These are phyloP conservation scores for Stegophylla sp. DNA, from an alignment of 2,888 invertebrate species.

Conservation along the genomic window DNA sequence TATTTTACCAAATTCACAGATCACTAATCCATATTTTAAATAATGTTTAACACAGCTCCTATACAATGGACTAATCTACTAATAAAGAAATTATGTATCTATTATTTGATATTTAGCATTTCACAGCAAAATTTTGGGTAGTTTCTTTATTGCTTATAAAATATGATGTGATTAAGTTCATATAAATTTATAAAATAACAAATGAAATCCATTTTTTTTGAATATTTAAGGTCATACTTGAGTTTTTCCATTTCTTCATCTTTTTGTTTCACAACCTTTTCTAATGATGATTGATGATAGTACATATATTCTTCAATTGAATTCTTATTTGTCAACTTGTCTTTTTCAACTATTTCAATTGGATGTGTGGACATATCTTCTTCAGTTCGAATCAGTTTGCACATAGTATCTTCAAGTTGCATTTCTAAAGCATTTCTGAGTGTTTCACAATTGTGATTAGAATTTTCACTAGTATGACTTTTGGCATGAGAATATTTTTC, in stretches of 20 bases:
- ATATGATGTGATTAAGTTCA: too few relatives aligned
- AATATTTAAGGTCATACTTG: too few relatives aligned
- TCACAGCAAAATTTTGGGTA: too few relatives aligned
- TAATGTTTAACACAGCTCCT: too few relatives aligned
- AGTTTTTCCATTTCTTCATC: constrained; percentile 46
- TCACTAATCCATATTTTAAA: too few relatives aligned
- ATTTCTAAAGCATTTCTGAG: constrained; percentile 49
- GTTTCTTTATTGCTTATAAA: too few relatives aligned
- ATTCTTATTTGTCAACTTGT: background rate
- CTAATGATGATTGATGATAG: constrained; percentile 51
- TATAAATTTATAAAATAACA: too few relatives aligned
- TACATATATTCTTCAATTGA: constrained; percentile 50
- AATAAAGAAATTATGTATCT: too few relatives aligned
- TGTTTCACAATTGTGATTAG: constrained; percentile 44
- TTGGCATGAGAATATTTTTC: constrained; percentile 45
- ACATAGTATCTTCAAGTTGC: constrained; percentile 51
- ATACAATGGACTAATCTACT: too few relatives aligned
- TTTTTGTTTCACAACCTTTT: constrained; percentile 39
- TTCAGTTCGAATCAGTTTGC: constrained; percentile 48
- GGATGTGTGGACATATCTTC: constrained; percentile 28
- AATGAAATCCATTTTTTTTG: too few relatives aligned
- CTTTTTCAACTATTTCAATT: background rate
- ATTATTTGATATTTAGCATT: too few relatives aligned
- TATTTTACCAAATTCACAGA: too few relatives aligned
- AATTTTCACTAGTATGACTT: constrained; percentile 3